A percentile compares a stretch with the other conserved stretches of the same genome.
These are phyloP conservation scores for Lathamus discolor DNA, from an alignment of 2,113 vertebrate species.

Conservation along the genomic window DNA sequence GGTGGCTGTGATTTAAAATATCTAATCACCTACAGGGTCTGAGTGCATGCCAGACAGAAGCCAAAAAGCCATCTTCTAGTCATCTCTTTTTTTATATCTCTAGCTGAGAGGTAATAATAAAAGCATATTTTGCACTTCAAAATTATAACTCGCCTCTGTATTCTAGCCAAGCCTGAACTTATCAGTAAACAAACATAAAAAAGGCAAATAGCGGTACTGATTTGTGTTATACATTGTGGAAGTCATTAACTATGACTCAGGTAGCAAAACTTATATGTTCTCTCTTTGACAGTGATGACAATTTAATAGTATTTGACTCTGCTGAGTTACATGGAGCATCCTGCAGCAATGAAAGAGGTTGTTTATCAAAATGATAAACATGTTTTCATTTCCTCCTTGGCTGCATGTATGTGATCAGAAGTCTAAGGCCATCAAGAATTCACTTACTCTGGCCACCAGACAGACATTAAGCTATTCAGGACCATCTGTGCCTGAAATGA, in stretches of 20 bases:
- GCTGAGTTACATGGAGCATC: slow-evolving; percentile 66
- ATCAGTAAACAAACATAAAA: slow-evolving; percentile 68
- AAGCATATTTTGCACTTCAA: slow-evolving; percentile 71
- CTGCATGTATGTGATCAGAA: slow-evolving; percentile 72
- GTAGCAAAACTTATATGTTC: slow-evolving; percentile 70
- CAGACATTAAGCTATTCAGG: slow-evolving; percentile 74
- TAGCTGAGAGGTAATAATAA: slow-evolving; percentile 67
- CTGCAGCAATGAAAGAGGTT: slow-evolving; percentile 65
- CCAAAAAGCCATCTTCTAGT: slow-evolving; percentile 44
- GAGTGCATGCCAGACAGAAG: background rate
- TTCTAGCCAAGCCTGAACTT: slow-evolving; percentile 39
- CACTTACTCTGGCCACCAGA: slow-evolving; percentile 77
- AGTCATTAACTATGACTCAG: slow-evolving; percentile 75
- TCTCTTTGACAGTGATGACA: slow-evolving; percentile 76
- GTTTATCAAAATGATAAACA: slow-evolving; percentile 84
- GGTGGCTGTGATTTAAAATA: slow-evolving; percentile 50
- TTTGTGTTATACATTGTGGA: slow-evolving; percentile 68
- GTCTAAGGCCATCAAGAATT: slow-evolving; percentile 73
- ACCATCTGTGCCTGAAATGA: slow-evolving; percentile 80
- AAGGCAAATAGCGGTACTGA: slow-evolving; percentile 60
- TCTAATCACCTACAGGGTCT: slow-evolving; percentile 11
- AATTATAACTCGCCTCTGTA: slow-evolving; percentile 40
- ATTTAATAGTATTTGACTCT: slow-evolving; percentile 80
- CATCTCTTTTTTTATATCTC: slow-evolving; percentile 56
- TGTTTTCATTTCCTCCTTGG: slow-evolving; percentile 73